These are phyloP conservation scores for Pardosa pseudoannulata DNA, from an alignment of 2,888 invertebrate species.

Conservation along the genomic window DNA sequence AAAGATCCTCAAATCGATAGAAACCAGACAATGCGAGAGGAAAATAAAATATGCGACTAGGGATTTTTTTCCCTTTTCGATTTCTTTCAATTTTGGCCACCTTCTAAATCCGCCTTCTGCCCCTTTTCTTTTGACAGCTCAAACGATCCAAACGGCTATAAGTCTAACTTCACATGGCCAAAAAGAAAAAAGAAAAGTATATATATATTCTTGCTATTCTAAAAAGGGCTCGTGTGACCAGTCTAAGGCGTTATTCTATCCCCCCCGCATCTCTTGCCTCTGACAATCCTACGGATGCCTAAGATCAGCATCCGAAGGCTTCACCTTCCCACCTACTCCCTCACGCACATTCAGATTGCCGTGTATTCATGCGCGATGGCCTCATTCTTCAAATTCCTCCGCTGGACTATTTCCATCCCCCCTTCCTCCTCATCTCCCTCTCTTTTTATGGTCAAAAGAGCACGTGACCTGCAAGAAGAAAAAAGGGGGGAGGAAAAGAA, in stretches of 20 bases:
- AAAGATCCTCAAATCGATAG: neutral
- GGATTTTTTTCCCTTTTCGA: neutral
- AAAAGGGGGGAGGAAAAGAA: constrained; percentile 30
- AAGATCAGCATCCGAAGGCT: constrained; percentile 34
- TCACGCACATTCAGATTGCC: constrained; percentile 65
- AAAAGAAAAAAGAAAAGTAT: neutral
- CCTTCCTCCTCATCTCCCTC: neutral
- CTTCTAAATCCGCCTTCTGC: neutral
- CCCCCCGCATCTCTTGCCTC: neutral
- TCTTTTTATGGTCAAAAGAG: constrained; percentile 65
- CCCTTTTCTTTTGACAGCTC: neutral
- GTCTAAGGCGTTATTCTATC: constrained; percentile 15
- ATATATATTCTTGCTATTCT: constrained; percentile 17
- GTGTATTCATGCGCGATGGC: constrained; percentile 70
- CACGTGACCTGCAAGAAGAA: constrained; percentile 60
- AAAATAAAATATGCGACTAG: neutral
- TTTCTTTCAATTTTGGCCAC: constrained; percentile 1
- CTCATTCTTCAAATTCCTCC: constrained; percentile 69
- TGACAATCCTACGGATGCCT: constrained; percentile 28
- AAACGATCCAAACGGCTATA: constrained; percentile 3
- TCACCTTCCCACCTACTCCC: neutral
- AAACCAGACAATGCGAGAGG: neutral
- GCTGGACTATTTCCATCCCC: constrained; percentile 33
- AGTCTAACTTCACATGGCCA: neutral
- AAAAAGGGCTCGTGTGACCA: constrained; percentile 33